Base-by-base conservation (phyloP, 2,888 invertebrate genomes). In the Drosophila fulvimacula region DNA sequence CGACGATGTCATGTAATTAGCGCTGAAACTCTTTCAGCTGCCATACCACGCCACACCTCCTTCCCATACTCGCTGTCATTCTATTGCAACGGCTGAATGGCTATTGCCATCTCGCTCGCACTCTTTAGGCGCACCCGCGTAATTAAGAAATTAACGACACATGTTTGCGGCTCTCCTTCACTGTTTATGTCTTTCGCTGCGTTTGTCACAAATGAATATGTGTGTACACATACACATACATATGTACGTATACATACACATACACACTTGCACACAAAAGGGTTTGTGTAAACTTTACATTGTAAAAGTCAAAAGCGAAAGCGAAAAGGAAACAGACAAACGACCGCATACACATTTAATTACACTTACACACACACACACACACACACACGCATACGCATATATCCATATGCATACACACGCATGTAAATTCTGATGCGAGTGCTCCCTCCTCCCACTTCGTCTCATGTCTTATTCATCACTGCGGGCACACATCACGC, bases 91-190 rank as follows among this genome's bases (percentile, higher is more conserved):
- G 57, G 10, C 70, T 76, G 75, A 76, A 79, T 76, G 79, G 75
- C 56, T 69, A 68, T 58, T 74, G 44, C 41, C 24, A 36, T 64
- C 39, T 55, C 63, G 49, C 21, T 65, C 63, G 59, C 52, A 49
- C 46, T 34, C 67, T 66, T 41, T 51, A 55, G 57, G 65, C 52
- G 57, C 58, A 85, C 81, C 81, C 83, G 83, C 88, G 88, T 83
- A 83, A 83, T 83, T 83, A 83, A 88, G 88, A 83, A 88, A 83
- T 83, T 83, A 83, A 83, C 88, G 88, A 82, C 88, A 83, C 78
- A 88, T 83, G 82, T 85, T 88, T 79, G 88, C 67, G 69, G 69
- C 72, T 79, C 88, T 79, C 64, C 56, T 46, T 53, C 55, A 56
- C 59, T 36, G 44, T 68, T 57, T 52, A 42, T 41, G 39, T 57